Conservation (phyloP, 2,113 vertebrate species). For the Pholis gunnellus region DNA sequence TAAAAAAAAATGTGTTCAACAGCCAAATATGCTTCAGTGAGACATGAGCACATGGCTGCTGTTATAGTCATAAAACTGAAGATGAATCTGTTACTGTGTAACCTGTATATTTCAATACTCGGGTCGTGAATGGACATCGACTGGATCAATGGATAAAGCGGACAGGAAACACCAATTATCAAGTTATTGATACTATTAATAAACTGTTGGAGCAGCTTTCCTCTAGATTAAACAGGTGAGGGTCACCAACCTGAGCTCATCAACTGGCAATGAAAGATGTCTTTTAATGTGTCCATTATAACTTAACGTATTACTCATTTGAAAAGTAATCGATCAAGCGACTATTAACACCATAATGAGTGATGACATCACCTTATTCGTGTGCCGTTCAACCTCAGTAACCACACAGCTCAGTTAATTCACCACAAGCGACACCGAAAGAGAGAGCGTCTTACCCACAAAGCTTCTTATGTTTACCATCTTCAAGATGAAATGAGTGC, state of each 20-base stretch:
- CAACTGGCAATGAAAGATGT: neutral
- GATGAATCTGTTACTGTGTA: neutral
- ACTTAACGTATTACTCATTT: neutral
- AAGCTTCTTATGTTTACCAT: too few relatives aligned
- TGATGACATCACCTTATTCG: neutral
- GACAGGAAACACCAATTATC: neutral
- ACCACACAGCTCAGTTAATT: too few relatives aligned
- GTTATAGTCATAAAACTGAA: neutral
- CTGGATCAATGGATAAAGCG: neutral
- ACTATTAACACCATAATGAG: neutral
- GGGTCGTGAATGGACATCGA: neutral
- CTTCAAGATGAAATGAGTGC: too few relatives aligned
- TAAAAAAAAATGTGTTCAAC: neutral
- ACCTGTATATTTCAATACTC: neutral
- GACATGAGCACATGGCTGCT: neutral
- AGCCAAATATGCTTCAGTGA: neutral
- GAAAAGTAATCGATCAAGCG: neutral
- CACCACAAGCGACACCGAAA: too few relatives aligned
- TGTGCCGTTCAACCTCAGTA: too few relatives aligned
- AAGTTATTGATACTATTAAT: neutral
- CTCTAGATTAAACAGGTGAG: neutral
- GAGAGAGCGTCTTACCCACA: too few relatives aligned
- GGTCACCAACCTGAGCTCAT: neutral
- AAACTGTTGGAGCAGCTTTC: neutral
- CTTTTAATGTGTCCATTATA: neutral